These are phyloP conservation scores for Microvelia longipes DNA, from an alignment of 1,140 invertebrate genomes.

Conservation along the genomic window DNA sequence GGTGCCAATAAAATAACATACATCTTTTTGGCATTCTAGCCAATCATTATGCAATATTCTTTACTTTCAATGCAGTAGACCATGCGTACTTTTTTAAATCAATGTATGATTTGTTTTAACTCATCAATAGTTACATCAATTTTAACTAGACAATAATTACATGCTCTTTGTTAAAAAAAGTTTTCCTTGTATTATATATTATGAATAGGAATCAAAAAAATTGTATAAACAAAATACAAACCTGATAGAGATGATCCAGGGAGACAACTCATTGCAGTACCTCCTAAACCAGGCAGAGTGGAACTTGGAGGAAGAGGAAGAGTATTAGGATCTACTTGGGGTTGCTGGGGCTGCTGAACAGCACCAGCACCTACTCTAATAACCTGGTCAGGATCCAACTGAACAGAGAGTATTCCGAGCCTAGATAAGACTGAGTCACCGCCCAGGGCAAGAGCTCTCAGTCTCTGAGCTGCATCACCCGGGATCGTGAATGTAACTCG, in stretches of 20 bases:
- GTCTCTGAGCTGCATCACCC: conserved; percentile 73
- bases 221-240: too few relatives aligned
- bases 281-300: not conserved
- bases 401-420: conserved; percentile 85
- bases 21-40: too few relatives aligned
- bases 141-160: too few relatives aligned
- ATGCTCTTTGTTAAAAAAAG: too few relatives aligned
- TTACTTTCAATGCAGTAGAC: too few relatives aligned
- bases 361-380: not conserved
- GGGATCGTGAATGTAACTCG: conserved; percentile 92
- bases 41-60: too few relatives aligned
- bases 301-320: not conserved
- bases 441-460: conserved; percentile 72
- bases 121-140: too few relatives aligned
- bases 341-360: not conserved
- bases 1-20: too few relatives aligned
- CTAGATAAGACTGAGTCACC: conserved; percentile 72
- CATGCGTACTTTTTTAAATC: too few relatives aligned
- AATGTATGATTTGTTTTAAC: too few relatives aligned
- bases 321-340: not conserved
- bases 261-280: not conserved
- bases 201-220: too few relatives aligned
- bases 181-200: too few relatives aligned
- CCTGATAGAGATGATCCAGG: not conserved
- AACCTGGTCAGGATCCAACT: conserved; percentile 88